These are phyloP conservation scores for Diadromus collaris DNA, from an alignment of 2,888 invertebrate species.

Conservation along the genomic window DNA sequence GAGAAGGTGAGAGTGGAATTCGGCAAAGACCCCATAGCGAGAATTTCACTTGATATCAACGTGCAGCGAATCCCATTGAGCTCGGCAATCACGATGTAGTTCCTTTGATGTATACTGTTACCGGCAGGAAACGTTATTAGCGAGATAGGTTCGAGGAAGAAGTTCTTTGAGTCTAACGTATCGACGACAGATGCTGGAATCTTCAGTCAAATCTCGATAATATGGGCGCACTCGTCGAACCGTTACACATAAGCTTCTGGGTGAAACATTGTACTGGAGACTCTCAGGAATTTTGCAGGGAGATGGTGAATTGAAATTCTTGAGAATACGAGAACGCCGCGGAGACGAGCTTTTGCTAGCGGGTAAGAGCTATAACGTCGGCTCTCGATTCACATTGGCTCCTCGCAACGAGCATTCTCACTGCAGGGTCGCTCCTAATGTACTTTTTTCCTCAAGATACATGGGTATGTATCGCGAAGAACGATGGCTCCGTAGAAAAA, in stretches of 20 bases:
- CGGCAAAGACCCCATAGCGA: constrained; percentile 34
- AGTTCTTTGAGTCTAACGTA: not conserved
- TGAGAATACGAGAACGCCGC: constrained; percentile 13
- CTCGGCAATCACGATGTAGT: constrained; percentile 42
- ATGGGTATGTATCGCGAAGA: constrained; percentile 11
- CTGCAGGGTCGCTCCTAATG: constrained; percentile 39
- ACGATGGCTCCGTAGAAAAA: constrained; percentile 31
- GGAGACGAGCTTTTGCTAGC: not conserved
- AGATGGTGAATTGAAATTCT: not conserved
- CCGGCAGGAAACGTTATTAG: not conserved
- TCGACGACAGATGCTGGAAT: not conserved
- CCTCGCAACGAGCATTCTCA: constrained; percentile 37
- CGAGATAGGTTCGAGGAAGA: not conserved
- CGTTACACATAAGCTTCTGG: not conserved
- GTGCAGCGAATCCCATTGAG: constrained; percentile 43
- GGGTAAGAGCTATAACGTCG: constrained; percentile 2
- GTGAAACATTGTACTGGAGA: not conserved
- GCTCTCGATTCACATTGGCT: constrained; percentile 44
- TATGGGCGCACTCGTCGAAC: not conserved
- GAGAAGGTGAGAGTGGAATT: constrained; percentile 6
- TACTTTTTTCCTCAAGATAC: constrained; percentile 43
- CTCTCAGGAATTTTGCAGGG: not conserved
- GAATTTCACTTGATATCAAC: constrained; percentile 49
- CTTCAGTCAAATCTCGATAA: not conserved
- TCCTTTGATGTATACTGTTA: constrained; percentile 3